Base-by-base conservation (phyloP, 2,113 vertebrate species). In the Calidris pygmaea region DNA sequence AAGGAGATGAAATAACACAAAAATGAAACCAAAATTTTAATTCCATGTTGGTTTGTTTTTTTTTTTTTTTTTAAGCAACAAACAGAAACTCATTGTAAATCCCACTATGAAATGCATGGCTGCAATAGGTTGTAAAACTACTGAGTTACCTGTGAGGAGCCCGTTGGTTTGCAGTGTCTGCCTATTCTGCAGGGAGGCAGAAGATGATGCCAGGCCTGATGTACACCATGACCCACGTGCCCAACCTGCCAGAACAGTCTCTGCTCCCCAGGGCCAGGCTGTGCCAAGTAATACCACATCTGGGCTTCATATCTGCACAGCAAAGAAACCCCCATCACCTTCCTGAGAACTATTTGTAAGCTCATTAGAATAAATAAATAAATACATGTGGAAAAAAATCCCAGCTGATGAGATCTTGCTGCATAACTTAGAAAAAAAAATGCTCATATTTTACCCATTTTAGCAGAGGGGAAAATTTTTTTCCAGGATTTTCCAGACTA, bases 381-480 rank as follows among this genome's bases (percentile, higher is more conserved):
- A 73, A 82, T 67, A 63, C 5, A 20, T 0, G 11, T 15, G 4
- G 12, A 58, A 70, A 87, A 68, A 47, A 55, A 60, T 89, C 77
- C 34, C 48, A 70, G 63, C 59, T 81, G n/a, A 63, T 89, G 27
- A 30, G 65, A 50, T 72, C n/a, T 83, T 35, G 66, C 30, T 16
- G 56, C 85, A 39, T 90, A 92, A 93, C 63, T 88, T 43, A 89
- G 32, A 95, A 59, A 96, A 55, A 87, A 87, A 96, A 91, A 26
- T 27, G 39, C 74, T 66, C 7, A 20, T 63, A 66, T 75, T 52
- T 47, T 80, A 79, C 80, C 53, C 15, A 8, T 71, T 73, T 90
- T 58, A 80, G 14, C 72, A 90, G 81, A 67, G 24, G 87, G 76
- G 20, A 92, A 52, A 39, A 85, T 72, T 92, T 85, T 87, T 66